Base-by-base conservation (phyloP, 1,140 invertebrate genomes). In the Maniola jurtina region DNA sequence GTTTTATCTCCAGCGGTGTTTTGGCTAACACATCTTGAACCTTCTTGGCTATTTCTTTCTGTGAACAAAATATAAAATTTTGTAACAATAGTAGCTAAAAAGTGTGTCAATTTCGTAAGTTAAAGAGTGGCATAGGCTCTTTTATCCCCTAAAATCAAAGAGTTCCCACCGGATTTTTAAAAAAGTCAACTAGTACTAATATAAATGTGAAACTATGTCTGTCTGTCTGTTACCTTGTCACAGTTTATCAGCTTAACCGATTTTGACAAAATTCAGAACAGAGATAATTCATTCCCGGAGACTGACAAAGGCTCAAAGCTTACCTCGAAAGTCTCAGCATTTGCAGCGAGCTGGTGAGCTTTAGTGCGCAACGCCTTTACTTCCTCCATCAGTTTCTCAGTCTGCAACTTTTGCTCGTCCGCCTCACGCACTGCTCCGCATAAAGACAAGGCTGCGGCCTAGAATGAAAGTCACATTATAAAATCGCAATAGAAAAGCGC, bases 1-100 rank as follows among this genome's bases (percentile, higher is more conserved):
- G 94, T 71, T 93, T 94, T 63, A 97, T 93, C 38, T 93, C 93
- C 4, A 97, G 87, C 0, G 96, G 96, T 0, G 94, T 95, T 70
- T 94, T 92, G 14, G 92, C 88, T 38, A 96, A 83, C 1, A 95
- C 93, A 14, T 92, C 91, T 55, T 93, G 88, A 7, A 96, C 94
- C 82, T 95, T 93, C 15, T 92, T 88, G 15, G 92, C 90, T 10
- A 96, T 93, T 83, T 94, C 94, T 60, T 94, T 92, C 92, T 96
- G 89, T 69, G 92, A 93, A 45, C 42, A 45, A 45, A 45, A 13
- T 72, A 83, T 25, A 2, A 2, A 2, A 2, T 25, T 25, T 25
- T 25, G n/a, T n/a, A n/a, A n/a, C n/a, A n/a, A n/a, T n/a, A n/a
- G n/a, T 25, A 25, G 25, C 1, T 25, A 25, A 25, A 25, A 25